Evolutionary conservation across 2,797 vertebrate genomes (phyloP).

Genomic region (Rhynchonycteris naso): DNA sequence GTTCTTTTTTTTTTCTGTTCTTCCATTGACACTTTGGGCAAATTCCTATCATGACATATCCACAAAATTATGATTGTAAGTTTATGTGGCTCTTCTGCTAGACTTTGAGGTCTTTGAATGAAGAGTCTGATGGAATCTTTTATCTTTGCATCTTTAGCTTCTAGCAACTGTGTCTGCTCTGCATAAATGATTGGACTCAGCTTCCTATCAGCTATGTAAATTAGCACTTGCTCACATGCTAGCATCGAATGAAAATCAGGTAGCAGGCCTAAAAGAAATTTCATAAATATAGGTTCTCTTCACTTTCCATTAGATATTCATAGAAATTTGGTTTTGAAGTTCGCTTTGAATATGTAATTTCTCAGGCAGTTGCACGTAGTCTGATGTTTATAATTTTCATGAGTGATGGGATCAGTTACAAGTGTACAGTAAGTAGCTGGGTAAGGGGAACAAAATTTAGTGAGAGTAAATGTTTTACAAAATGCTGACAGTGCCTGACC

Average conservation of each 20-base stretch:
- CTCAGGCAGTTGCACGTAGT: constrained; percentile 37
- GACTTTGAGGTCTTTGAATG: constrained; percentile 50
- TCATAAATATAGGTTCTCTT: constrained; percentile 47
- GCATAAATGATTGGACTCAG: constrained; percentile 57
- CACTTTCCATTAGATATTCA: constrained; percentile 58
- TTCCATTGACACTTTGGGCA: neutral
- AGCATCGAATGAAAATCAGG: constrained; percentile 66
- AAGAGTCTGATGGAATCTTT: constrained; percentile 56
- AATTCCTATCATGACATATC: neutral
- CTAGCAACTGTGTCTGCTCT: constrained; percentile 50
- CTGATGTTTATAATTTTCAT: constrained; percentile 60
- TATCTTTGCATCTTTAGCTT: constrained; percentile 59
- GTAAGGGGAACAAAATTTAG: neutral
- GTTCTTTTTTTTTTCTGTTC: neutral
- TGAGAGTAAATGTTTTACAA: constrained; percentile 17
- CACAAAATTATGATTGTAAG: neutral
- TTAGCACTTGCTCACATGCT: constrained; percentile 60
- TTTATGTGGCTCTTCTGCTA: constrained; percentile 8
- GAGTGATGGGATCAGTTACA: constrained; percentile 31
- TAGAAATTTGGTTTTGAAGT: constrained; percentile 63
- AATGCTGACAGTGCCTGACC: constrained; percentile 23
- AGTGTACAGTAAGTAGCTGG: constrained; percentile 9
- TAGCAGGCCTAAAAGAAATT: constrained; percentile 65
- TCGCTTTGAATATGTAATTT: constrained; percentile 61
- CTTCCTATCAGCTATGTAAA: constrained; percentile 69